Percentiles rank a stretch among this genome's conserved stretches.
phyloP scores from a whole-genome alignment of 2,113 vertebrate genomes.

The Amphilophus citrinellus region DNA sequence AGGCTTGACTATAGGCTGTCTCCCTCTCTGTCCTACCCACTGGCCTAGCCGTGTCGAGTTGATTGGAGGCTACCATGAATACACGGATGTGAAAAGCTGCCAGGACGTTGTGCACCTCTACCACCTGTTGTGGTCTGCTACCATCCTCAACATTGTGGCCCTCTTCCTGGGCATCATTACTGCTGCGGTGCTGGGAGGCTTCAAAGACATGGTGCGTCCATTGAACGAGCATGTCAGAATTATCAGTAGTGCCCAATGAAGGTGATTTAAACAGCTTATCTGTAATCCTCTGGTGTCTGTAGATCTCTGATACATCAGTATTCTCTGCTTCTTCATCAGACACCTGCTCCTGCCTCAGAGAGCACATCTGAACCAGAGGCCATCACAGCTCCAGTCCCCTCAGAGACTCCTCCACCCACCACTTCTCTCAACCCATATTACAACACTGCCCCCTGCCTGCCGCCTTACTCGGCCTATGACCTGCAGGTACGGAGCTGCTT shows the following conservation, averaged over 20 bases:
- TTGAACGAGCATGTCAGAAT: accelerated
- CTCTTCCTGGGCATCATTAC: slow-evolving; percentile 97
- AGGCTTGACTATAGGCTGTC: slow-evolving; percentile 52
- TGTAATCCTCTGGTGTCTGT: neutral
- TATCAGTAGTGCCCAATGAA: neutral
- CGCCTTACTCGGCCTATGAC: slow-evolving; percentile 95
- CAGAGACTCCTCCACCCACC: slow-evolving; percentile 85
- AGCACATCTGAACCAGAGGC: slow-evolving; percentile 89
- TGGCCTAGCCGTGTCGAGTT: slow-evolving; percentile 82
- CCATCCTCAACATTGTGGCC: slow-evolving; percentile 95
- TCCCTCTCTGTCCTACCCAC: slow-evolving; percentile 50
- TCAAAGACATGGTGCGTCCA: slow-evolving; percentile 94
- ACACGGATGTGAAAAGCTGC: slow-evolving; percentile 96
- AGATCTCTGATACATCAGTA: neutral
- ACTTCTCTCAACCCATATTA: slow-evolving; percentile 88
- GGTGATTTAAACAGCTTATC: neutral
- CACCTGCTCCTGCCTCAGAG: slow-evolving; percentile 86
- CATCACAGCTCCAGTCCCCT: slow-evolving; percentile 82
- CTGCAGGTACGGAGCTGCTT: slow-evolving; percentile 86
- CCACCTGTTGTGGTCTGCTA: slow-evolving; percentile 96
- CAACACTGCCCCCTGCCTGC: slow-evolving; percentile 92
- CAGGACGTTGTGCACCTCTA: slow-evolving; percentile 98
- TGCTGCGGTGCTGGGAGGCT: slow-evolving; percentile 95
- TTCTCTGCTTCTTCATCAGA: slow-evolving; percentile 75
- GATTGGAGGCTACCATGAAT: slow-evolving; percentile 94